phyloP scores from a whole-genome alignment of 2,888 invertebrate genomes.

The Heteromurus nitidus region DNA sequence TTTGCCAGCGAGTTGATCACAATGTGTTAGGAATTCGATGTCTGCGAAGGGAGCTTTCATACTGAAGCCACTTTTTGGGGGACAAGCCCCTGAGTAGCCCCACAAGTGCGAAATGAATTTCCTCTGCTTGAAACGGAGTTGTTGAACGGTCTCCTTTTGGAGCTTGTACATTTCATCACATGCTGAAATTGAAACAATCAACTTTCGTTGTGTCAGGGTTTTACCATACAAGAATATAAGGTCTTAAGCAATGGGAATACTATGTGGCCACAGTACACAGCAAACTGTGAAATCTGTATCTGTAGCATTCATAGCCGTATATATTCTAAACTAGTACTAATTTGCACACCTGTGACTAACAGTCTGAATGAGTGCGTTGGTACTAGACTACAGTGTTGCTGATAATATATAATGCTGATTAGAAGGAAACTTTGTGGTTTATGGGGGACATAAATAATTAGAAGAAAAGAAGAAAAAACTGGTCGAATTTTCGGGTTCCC shows the following conservation, averaged over 20 bases:
- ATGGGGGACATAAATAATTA: slow-evolving; percentile 30
- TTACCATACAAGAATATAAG: neutral
- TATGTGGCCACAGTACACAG: slow-evolving; percentile 10
- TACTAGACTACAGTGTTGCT: slow-evolving; percentile 10
- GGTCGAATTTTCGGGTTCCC: slow-evolving; percentile 19
- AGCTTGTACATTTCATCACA: slow-evolving; percentile 2
- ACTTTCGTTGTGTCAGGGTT: slow-evolving; percentile 23
- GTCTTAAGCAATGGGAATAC: neutral
- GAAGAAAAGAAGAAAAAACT: slow-evolving; percentile 6
- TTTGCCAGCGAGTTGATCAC: neutral
- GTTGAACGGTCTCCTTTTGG: neutral
- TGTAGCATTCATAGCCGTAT: neutral
- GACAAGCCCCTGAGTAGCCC: neutral
- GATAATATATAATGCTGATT: slow-evolving; percentile 20
- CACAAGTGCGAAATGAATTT: neutral
- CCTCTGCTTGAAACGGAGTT: neutral
- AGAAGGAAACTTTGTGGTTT: slow-evolving; percentile 26
- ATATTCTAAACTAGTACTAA: slow-evolving; percentile 17
- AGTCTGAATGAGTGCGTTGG: slow-evolving; percentile 22
- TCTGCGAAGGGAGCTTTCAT: neutral
- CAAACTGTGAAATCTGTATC: slow-evolving; percentile 21
- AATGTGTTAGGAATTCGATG: neutral
- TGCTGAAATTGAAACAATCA: slow-evolving; percentile 24
- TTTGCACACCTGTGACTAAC: slow-evolving; percentile 29
- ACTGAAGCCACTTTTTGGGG: neutral